Evolutionary conservation across 2,888 invertebrate genomes (phyloP).

Genomic region (Alviniconcha strummeri): DNA sequence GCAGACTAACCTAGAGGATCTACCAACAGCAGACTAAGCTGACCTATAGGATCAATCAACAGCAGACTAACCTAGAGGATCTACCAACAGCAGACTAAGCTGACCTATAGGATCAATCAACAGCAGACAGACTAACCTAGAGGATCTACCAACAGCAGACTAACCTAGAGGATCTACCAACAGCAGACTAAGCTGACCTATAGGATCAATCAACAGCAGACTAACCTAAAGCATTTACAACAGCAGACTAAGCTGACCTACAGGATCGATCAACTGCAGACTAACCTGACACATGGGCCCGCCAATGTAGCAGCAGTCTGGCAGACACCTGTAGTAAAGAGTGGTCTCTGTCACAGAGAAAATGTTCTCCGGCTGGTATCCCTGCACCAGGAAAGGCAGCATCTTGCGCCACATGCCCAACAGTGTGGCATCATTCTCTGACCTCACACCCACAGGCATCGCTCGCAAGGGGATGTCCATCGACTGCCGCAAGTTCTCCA

Average conservation of each 20-base stretch:
- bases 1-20: no score
- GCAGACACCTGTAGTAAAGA: conserved; percentile 40
- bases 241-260: no score
- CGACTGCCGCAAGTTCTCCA: conserved; percentile 27
- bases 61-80: no score
- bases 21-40: no score
- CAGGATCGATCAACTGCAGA: neutral
- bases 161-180: no score
- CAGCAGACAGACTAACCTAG: no score
- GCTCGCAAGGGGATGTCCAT: conserved; percentile 23
- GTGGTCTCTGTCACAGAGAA: conserved; percentile 41
- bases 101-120: no score
- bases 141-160: no score
- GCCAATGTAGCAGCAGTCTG: conserved; percentile 37
- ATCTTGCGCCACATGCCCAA: conserved; percentile 39
- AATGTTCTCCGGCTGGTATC: conserved; percentile 41
- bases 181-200: no score
- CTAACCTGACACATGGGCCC: conserved; percentile 32
- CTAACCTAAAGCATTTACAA: conserved; percentile 25
- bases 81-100: no score
- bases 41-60: no score
- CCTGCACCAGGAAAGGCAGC: conserved; percentile 39
- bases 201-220: neutral
- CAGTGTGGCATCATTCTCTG: conserved; percentile 29
- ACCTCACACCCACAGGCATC: neutral